Percentiles rank a stretch among this genome's conserved stretches.
phyloP scores from a whole-genome alignment of 2,888 invertebrate species.

The Poecilobothrus nobilitatus region DNA sequence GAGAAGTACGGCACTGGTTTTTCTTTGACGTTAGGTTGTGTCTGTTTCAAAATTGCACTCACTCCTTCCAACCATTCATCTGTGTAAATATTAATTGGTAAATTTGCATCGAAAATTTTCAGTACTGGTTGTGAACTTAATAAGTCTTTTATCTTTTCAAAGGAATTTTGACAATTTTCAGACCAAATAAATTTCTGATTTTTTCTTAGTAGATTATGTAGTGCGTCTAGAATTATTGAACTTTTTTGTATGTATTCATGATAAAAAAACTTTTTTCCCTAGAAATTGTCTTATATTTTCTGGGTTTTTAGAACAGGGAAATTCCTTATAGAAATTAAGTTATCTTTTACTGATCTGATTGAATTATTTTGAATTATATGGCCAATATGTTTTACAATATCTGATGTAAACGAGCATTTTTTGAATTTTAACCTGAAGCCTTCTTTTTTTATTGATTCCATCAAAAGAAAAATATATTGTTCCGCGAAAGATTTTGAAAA shows the following conservation, averaged over 20 bases:
- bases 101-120: slow-evolving; percentile 23
- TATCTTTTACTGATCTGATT: slow-evolving; percentile 17
- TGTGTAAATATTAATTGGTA: slow-evolving; percentile 17
- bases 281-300: no score
- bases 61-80: slow-evolving; percentile 22
- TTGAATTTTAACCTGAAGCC: slow-evolving; percentile 23
- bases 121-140: slow-evolving; percentile 13
- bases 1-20: slow-evolving; percentile 24
- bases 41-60: slow-evolving; percentile 23
- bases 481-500: background rate
- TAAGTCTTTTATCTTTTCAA: slow-evolving; percentile 21
- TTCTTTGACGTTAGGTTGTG: slow-evolving; percentile 20
- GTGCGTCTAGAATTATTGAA: slow-evolving; percentile 22
- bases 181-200: slow-evolving; percentile 21
- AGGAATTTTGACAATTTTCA: slow-evolving; percentile 21
- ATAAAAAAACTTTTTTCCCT: slow-evolving; percentile 25
- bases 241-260: slow-evolving; percentile 22
- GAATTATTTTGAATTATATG: slow-evolving; percentile 23
- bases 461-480: background rate
- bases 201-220: slow-evolving; percentile 22
- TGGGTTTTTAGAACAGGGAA: slow-evolving; percentile 22
- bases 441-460: slow-evolving; percentile 10
- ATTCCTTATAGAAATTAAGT: slow-evolving; percentile 21
- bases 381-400: slow-evolving; percentile 21
- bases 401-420: slow-evolving; percentile 19